These are phyloP conservation scores for Microctonus hyperodae DNA, from an alignment of 2,888 invertebrate species.

Conservation along the genomic window DNA sequence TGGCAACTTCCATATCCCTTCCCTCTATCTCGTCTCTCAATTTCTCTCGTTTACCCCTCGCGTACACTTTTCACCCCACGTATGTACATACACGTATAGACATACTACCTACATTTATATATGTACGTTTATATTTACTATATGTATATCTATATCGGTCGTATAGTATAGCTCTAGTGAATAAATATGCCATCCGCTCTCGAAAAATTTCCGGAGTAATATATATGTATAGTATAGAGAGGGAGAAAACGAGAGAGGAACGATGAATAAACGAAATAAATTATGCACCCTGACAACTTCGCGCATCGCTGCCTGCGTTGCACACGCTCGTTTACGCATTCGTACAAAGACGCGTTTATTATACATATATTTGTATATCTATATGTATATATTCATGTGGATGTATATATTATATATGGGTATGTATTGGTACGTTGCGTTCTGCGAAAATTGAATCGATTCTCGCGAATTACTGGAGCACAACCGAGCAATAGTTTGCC, in stretches of 20 bases:
- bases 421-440: background rate
- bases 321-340: constrained; percentile 29
- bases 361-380: background rate
- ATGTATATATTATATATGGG: background rate
- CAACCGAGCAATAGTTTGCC: background rate
- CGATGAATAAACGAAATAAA: constrained; percentile 50
- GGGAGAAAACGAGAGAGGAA: constrained; percentile 4
- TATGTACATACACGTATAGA: background rate
- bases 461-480: constrained; percentile 7
- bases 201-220: constrained; percentile 23
- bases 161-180: constrained; percentile 32
- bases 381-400: background rate
- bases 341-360: background rate
- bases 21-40: constrained; percentile 8
- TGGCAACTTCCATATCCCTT: constrained; percentile 25
- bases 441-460: constrained; percentile 8
- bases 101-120: no score
- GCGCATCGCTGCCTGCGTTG: constrained; percentile 36
- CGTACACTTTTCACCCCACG: background rate
- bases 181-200: constrained; percentile 47
- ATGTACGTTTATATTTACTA: background rate
- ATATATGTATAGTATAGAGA: constrained; percentile 35
- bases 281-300: constrained; percentile 47
- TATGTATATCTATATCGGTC: constrained; percentile 15
- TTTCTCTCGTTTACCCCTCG: constrained; percentile 8